These are phyloP conservation scores for Patella ulyssiponensis DNA, from an alignment of 2,888 invertebrate genomes.

Conservation along the genomic window DNA sequence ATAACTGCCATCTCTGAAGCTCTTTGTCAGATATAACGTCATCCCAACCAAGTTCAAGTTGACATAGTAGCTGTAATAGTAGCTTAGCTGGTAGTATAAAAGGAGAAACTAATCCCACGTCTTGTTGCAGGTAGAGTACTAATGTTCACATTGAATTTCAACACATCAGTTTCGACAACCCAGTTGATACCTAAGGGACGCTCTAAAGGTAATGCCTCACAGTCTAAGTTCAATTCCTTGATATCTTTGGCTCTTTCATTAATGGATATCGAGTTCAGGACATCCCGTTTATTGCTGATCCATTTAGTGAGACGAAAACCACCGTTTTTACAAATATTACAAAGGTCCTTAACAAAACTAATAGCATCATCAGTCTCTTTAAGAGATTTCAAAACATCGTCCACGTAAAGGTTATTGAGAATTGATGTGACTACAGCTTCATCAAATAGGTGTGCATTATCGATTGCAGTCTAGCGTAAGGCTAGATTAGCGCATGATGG, in stretches of 20 bases:
- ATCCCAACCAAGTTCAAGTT: slow-evolving; percentile 38
- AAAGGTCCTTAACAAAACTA: neutral
- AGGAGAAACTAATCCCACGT: slow-evolving; percentile 39
- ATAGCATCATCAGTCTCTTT: neutral
- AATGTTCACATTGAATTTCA: slow-evolving; percentile 28
- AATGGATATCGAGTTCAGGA: slow-evolving; percentile 34
- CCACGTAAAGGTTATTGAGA: slow-evolving; percentile 29
- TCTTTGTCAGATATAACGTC: slow-evolving; percentile 28
- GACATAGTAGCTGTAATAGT: slow-evolving; percentile 35
- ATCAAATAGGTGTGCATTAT: neutral
- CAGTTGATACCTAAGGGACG: slow-evolving; percentile 46
- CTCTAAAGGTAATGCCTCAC: slow-evolving; percentile 26
- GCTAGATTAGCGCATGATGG: slow-evolving; percentile 24
- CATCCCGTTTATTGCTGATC: slow-evolving; percentile 33
- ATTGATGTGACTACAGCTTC: slow-evolving; percentile 1
- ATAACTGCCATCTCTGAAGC: slow-evolving; percentile 19
- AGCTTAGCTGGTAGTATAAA: slow-evolving; percentile 33
- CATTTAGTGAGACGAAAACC: slow-evolving; percentile 40
- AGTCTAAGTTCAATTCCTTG: slow-evolving; percentile 11
- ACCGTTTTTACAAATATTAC: slow-evolving; percentile 14
- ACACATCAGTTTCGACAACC: slow-evolving; percentile 37
- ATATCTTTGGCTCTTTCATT: slow-evolving; percentile 30
- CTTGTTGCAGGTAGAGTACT: slow-evolving; percentile 35
- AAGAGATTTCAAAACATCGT: slow-evolving; percentile 28
- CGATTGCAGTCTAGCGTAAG: slow-evolving; percentile 12